Percentiles rank a stretch among this genome's conserved stretches.
phyloP scores from a whole-genome alignment of 2,113 vertebrate species.

The Crotophaga sulcirostris region DNA sequence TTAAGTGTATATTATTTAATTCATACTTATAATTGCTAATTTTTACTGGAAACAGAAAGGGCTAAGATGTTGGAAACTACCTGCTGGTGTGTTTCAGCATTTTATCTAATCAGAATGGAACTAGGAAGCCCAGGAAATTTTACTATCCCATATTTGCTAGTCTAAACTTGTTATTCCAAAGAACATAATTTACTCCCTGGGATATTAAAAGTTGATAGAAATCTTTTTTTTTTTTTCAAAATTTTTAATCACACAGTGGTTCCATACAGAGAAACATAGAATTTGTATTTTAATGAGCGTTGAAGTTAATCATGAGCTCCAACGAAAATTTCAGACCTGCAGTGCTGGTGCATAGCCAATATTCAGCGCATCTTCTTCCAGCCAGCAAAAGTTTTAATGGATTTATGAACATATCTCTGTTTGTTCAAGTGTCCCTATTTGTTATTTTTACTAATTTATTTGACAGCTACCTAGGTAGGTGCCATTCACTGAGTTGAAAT shows the following conservation, averaged over 20 bases:
- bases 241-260: background rate
- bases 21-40: background rate
- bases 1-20: background rate
- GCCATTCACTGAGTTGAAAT: background rate
- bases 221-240: background rate
- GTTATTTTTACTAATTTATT: background rate
- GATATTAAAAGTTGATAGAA: background rate
- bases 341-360: background rate
- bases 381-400: background rate
- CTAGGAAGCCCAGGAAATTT: background rate
- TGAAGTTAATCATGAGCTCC: background rate
- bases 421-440: background rate
- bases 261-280: background rate
- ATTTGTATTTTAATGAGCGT: background rate
- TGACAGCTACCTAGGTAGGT: background rate
- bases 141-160: background rate
- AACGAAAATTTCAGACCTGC: background rate
- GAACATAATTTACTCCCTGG: background rate
- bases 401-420: background rate
- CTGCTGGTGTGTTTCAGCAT: background rate
- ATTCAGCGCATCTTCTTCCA: background rate
- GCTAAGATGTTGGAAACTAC: background rate
- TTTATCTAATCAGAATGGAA: background rate
- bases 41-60: background rate
- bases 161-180: background rate